Base-by-base conservation (phyloP, 2,113 vertebrate species). In the Oreocharis arfaki region DNA sequence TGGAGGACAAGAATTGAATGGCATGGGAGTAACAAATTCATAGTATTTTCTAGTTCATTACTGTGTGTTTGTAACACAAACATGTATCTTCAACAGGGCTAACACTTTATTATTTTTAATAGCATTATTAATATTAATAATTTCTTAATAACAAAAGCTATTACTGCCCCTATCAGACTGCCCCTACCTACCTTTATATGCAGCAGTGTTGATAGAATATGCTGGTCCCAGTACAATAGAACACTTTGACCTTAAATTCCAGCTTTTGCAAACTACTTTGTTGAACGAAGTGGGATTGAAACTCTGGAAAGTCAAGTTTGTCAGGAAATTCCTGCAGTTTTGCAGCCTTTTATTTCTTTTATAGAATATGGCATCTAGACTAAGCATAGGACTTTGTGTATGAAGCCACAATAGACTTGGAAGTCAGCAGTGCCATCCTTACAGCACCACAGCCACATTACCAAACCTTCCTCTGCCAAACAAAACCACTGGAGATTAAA, bases 401-500 rank as follows among this genome's bases (percentile, higher is more conserved):
- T 17, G 7, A 61, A 70, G 23, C 17, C 33, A 59, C 5, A 11
- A 20, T 0, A 70, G 33, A 32, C 15, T n/a, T 28, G 37, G 20
- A 14, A 60, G 16, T 56, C 33, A 65, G 39, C 30, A 63, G 18
- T 15, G 14, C n/a, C 55, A 59, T 21, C 47, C 33, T 59, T 26
- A 44, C 18, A 50, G 2, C 35, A 61, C 37, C 67, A 47, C 41
- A 55, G 53, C 30, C 84, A n/a, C 55, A 42, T 78, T 37, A 68
- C 33, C 78, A 88, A n/a, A 65, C 88, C 85, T 91, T 86, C 63
- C 79, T 80, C 83, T 86, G 52, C 89, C 74, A 83, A 80, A 91
- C 7, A 93, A 93, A 93, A 19, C 24, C 32, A 27, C 9, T 71
- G 60, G 74, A 90, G 67, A 90, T 94, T 35, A 88, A 95, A 88